Base-by-base conservation (phyloP, 2,113 vertebrate species). In the Megaleporinus macrocephalus region DNA sequence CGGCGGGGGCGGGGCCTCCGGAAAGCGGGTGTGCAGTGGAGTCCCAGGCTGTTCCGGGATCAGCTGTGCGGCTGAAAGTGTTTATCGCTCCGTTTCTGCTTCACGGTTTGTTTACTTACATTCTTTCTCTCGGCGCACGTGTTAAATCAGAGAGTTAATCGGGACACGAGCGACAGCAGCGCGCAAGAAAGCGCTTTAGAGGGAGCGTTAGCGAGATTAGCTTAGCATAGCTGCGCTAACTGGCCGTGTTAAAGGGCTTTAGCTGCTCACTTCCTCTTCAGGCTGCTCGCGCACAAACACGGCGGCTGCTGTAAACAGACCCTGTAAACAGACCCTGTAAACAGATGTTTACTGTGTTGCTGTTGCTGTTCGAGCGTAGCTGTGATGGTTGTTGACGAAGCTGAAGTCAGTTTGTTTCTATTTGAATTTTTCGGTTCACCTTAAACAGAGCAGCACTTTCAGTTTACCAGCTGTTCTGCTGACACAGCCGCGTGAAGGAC, bases 11-110 rank as follows among this genome's bases (percentile, higher is more conserved):
- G 69, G 57, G 44, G 3, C 30, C 29, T 65, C 27, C 72, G 14
- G 27, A 26, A 47, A 26, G 1, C 13, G 41, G 12, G 47, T 71
- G 33, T 24, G 29, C 14, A 55, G 15, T 44, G 5, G 13, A 61
- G 7, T 24, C n/a, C 6, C 55, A n/a, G 18, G 51, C 33, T 69
- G 75, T 86, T 85, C 84, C 85, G 82, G 81, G 51, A 76, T 79
- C 79, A 81, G 65, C 69, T 80, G 73, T 57, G 75, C 33, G 62
- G 36, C 55, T 77, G 76, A 69, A 26, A 78, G 71, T 1, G 20
- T 55, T 44, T 66, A 22, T n/a, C 41, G 47, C 49, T 22, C 26
- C 24, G 2, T 27, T 62, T 72, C 71, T 86, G 76, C 57, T 30
- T 13, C 13, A 51, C 71, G 73, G 70, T 86, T 47, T 30, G 24